Evolutionary conservation across 2,888 invertebrate species (phyloP).

Genomic region (Scotopteryx bipunctaria): DNA sequence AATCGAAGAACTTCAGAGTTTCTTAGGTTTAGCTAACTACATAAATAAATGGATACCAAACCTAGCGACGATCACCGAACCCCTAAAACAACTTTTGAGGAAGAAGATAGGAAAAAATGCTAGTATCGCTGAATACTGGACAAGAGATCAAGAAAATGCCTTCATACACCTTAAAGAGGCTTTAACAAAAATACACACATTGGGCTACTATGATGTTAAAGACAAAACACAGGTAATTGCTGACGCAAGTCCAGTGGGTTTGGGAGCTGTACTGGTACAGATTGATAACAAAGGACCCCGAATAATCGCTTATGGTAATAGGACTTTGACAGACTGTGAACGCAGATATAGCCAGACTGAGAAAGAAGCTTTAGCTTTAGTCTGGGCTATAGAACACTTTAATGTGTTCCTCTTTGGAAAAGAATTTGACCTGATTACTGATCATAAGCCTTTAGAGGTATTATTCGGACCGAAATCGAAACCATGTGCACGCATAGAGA

Average conservation of each 20-base stretch:
- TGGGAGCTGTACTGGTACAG: too few relatives aligned
- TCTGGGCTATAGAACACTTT: constrained; percentile 38
- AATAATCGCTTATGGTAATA: constrained; percentile 34
- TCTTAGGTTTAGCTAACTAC: constrained; percentile 26
- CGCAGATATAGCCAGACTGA: constrained; percentile 42
- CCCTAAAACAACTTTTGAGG: constrained; percentile 24
- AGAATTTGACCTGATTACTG: constrained; percentile 42
- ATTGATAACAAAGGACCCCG: neutral
- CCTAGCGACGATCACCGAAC: constrained; percentile 35
- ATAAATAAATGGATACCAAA: neutral
- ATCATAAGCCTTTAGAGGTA: constrained; percentile 34
- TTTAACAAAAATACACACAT: constrained; percentile 23
- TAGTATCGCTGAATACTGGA: neutral
- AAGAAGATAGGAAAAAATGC: constrained; percentile 14
- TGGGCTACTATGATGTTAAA: constrained; percentile 29
- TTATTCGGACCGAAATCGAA: constrained; percentile 43
- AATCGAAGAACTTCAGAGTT: constrained; percentile 27
- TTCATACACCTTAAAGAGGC: constrained; percentile 31
- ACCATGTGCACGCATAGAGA: constrained; percentile 46
- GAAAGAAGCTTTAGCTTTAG: constrained; percentile 42
- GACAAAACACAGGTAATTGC: neutral
- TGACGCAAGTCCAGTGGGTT: neutral
- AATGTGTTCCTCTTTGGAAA: neutral
- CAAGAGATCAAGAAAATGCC: constrained; percentile 4
- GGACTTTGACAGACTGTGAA: constrained; percentile 38